Conservation (phyloP, 2,797 vertebrate genomes). For the Sebastes umbrosus region DNA sequence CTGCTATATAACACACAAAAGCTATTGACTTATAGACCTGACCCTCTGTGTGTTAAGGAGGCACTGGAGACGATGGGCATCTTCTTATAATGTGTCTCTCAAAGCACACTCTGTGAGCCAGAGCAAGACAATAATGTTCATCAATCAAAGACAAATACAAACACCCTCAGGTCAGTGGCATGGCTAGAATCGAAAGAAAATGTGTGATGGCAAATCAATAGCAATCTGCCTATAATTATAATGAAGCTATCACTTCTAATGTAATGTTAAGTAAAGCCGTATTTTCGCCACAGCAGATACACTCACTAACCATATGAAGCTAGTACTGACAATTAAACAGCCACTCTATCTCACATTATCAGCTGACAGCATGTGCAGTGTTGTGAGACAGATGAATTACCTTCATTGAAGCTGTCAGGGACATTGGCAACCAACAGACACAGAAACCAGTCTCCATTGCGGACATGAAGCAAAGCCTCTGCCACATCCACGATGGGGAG, state of each 20-base stretch:
- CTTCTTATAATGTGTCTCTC: slow-evolving; percentile 46
- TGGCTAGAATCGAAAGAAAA: slow-evolving; percentile 13
- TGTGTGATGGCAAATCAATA: slow-evolving; percentile 3
- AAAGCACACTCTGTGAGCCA: slow-evolving; percentile 25
- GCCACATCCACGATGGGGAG: slow-evolving; percentile 97
- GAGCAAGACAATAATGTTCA: slow-evolving; percentile 45
- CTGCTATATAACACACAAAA: slow-evolving; percentile 28
- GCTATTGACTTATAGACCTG: slow-evolving; percentile 41
- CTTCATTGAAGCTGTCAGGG: slow-evolving; percentile 98
- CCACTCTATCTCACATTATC: slow-evolving; percentile 19
- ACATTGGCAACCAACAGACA: slow-evolving; percentile 98
- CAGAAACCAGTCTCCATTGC: slow-evolving; percentile 97
- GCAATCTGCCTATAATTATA: slow-evolving; percentile 2
- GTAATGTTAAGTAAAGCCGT: neutral
- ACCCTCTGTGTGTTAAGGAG: slow-evolving; percentile 52
- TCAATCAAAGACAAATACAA: slow-evolving; percentile 56
- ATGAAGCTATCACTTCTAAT: neutral
- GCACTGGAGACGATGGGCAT: slow-evolving; percentile 31
- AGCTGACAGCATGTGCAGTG: slow-evolving; percentile 5
- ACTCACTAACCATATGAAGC: slow-evolving; percentile 21
- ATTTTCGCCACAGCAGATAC: slow-evolving; percentile 10
- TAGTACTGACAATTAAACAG: slow-evolving; percentile 37
- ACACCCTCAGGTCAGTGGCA: slow-evolving; percentile 7
- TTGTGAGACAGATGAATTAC: slow-evolving; percentile 71
- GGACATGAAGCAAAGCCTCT: slow-evolving; percentile 94